phyloP scores from a whole-genome alignment of 2,888 invertebrate species.

The Leptothorax acervorum region DNA sequence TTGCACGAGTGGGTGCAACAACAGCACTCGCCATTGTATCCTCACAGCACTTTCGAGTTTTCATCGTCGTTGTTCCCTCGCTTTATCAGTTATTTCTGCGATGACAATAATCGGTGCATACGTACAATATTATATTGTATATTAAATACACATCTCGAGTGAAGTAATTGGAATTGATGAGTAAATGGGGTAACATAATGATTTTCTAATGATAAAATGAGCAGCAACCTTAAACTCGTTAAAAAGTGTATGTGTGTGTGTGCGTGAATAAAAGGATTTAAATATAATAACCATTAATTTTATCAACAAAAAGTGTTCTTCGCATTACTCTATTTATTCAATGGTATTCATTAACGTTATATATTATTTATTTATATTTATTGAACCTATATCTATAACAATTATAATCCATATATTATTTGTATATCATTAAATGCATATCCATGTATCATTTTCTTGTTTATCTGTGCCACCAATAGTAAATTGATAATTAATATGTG shows the following conservation, averaged over 20 bases:
- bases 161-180: conserved; percentile 1
- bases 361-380: not conserved
- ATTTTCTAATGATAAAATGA: conserved; percentile 16
- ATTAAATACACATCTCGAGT: conserved; percentile 1
- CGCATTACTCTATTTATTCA: not conserved
- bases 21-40: not conserved
- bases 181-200: not conserved
- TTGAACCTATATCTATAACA: not conserved
- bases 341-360: not conserved
- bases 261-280: not conserved
- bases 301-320: not conserved
- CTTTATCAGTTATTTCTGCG: not conserved
- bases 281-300: conserved; percentile 14
- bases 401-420: not conserved
- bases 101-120: conserved; percentile 5
- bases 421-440: not conserved
- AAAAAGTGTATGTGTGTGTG: not conserved
- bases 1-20: conserved; percentile 6
- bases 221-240: conserved; percentile 10
- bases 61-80: conserved; percentile 8
- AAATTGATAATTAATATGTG: not conserved
- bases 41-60: conserved; percentile 11
- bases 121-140: conserved; percentile 15
- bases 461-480: not conserved
- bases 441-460: not conserved